Base-by-base conservation (phyloP, 2,797 vertebrate species). In the Tangara arthus region DNA sequence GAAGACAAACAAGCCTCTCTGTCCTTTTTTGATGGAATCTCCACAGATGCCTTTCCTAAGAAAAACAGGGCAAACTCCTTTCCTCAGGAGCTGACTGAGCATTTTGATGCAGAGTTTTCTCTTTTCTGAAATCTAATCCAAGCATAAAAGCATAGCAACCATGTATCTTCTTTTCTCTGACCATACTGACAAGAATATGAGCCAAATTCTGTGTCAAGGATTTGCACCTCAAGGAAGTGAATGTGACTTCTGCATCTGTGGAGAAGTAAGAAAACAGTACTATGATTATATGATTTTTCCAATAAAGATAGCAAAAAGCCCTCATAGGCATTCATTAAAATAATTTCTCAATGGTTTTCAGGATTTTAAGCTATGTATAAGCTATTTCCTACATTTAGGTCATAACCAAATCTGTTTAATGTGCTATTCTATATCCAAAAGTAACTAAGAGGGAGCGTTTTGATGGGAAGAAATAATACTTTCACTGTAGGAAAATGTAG, bases 1-100 rank as follows among this genome's bases (percentile, higher is more conserved):
- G 97, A 97, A 96, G 91, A 64, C 42, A 73, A n/a, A 71, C 52
- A 93, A 77, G 4, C 82, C 86, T 94, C 79, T 53, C 34, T 52
- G 75, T n/a, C 32, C 1, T 32, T 66, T 91, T 86, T 88, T 56
- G 76, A 65, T 73, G 66, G 82, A 49, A 59, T 94, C 39, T 75
- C 70, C 60, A 49, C 71, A 37, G 78, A 82, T 46, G 32, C 56
- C 61, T 95, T 96, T 57, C 84, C 77, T 64, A 76, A 64, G 1
- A 27, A 90, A 87, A 95, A 75, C 41, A 55, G 63, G 49, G 87
- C 63, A 65, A 63, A 15, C 6, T 41, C 41, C 49, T 55, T 78
- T 70, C 35, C 22, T 47, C 53, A 83, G 41, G 82, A 80, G 69
- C 61, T 79, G 85, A 87, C 26, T 69, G 87, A 93, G 41, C 66